phyloP scores from a whole-genome alignment of 2,888 invertebrate genomes.

The Lutraria lutraria region DNA sequence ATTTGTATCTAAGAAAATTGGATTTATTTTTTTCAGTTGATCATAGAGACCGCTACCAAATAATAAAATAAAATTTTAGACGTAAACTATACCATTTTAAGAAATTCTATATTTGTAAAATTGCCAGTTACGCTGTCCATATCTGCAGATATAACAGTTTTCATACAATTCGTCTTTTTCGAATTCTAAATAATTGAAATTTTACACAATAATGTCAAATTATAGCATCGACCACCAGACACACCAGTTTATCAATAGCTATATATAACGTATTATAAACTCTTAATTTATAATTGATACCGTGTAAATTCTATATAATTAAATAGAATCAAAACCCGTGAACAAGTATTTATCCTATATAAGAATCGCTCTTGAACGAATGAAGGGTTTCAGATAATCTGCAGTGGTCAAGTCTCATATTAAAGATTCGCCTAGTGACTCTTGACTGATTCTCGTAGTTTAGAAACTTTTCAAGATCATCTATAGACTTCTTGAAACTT shows the following conservation, averaged over 20 bases:
- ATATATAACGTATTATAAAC: neutral
- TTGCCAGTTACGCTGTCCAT: neutral
- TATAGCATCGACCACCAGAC: neutral
- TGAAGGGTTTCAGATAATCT: slow-evolving; percentile 16
- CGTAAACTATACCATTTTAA: neutral
- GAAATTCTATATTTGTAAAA: neutral
- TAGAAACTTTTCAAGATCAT: slow-evolving; percentile 13
- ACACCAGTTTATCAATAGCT: neutral
- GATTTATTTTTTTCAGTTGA: neutral
- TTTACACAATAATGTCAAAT: neutral
- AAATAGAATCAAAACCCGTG: slow-evolving; percentile 5
- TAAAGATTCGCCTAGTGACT: neutral
- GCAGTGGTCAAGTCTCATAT: slow-evolving; percentile 15
- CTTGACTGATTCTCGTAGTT: neutral
- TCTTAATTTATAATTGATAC: neutral
- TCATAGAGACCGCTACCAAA: neutral
- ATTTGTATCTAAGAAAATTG: neutral
- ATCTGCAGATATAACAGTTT: too few relatives aligned
- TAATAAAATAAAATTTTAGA: neutral
- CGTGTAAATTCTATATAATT: neutral
- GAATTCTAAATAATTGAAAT: neutral
- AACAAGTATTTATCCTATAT: slow-evolving; percentile 7
- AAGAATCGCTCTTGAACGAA: slow-evolving; percentile 24
- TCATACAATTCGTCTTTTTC: neutral
- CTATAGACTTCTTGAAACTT: slow-evolving; percentile 20